phyloP scores from a whole-genome alignment of 2,888 invertebrate genomes.

The Mesorhabditis spiculigera region DNA sequence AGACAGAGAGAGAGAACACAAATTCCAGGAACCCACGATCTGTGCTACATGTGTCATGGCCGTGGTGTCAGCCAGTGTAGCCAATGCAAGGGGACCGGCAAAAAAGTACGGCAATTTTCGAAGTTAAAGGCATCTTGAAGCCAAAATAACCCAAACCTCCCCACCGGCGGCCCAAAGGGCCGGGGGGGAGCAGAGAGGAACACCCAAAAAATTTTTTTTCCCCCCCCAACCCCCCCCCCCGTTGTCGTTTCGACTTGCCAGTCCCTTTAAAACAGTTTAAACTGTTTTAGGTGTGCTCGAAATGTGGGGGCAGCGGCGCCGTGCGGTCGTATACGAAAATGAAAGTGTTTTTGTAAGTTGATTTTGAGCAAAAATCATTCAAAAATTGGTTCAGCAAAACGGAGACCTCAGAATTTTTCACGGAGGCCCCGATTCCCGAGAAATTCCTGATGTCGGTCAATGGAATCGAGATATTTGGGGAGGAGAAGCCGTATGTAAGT shows the following conservation, averaged over 20 bases:
- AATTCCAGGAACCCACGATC: conserved; percentile 43
- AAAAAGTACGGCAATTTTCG: conserved; percentile 40
- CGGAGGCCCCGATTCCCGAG: conserved; percentile 52
- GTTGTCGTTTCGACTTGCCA: no score
- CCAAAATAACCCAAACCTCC: no score
- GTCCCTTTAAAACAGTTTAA: neutral
- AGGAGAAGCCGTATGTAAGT: conserved; percentile 47
- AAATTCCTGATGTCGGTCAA: conserved; percentile 33
- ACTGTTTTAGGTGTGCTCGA: conserved; percentile 23
- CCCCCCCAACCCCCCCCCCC: no score
- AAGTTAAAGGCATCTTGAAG: neutral
- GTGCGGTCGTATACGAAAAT: conserved; percentile 49
- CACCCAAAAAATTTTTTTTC: no score
- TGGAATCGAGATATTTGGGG: conserved; percentile 44
- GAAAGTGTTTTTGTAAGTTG: conserved; percentile 54
- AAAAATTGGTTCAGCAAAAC: conserved; percentile 37
- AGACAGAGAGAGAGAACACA: neutral
- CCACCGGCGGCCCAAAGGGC: no score
- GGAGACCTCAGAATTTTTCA: conserved; percentile 51
- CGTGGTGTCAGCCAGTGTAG: conserved; percentile 53
- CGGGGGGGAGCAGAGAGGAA: no score
- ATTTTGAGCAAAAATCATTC: neutral
- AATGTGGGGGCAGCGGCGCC: conserved; percentile 54
- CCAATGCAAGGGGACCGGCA: conserved; percentile 58
- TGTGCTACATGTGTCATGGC: conserved; percentile 57